phyloP scores from a whole-genome alignment of 2,888 invertebrate genomes.

The Dicranocentrus wangi region DNA sequence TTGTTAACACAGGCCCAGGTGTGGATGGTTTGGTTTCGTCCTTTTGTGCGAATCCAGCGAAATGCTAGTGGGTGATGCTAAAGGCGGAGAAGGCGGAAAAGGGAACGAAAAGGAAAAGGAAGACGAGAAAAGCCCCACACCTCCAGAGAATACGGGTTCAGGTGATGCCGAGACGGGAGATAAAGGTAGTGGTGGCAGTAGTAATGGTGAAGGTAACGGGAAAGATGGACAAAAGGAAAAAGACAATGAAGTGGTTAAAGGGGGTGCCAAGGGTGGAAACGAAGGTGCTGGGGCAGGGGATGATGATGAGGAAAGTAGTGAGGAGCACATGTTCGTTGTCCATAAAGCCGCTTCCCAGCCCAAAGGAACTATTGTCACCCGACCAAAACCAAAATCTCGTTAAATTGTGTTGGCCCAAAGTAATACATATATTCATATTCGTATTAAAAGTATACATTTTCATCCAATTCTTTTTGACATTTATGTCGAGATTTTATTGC shows the following conservation, averaged over 20 bases:
- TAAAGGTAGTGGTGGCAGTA: neutral
- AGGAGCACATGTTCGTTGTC: neutral
- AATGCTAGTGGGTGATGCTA: neutral
- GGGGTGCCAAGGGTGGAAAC: neutral
- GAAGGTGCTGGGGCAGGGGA: neutral
- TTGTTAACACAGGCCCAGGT: neutral
- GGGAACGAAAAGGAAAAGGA: neutral
- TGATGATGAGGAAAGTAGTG: conserved; percentile 4
- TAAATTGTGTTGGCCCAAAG: neutral
- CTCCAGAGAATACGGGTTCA: neutral
- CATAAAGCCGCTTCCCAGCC: neutral
- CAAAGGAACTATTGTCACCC: conserved; percentile 7
- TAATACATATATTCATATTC: neutral
- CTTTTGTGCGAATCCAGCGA: conserved; percentile 28
- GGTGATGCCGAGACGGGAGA: neutral
- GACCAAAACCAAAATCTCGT: neutral
- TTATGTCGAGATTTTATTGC: neutral
- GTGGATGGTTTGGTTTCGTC: conserved; percentile 28
- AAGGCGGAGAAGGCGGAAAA: neutral
- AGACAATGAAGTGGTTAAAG: conserved; percentile 18
- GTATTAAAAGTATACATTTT: neutral
- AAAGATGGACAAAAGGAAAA: neutral
- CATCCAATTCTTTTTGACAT: neutral
- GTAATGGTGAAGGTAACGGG: conserved; percentile 5
- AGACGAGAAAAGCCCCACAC: no score